A percentile compares a stretch with the other conserved stretches of the same genome.
Conservation (phyloP, 2,888 invertebrate genomes). For the Archips xylosteana region DNA sequence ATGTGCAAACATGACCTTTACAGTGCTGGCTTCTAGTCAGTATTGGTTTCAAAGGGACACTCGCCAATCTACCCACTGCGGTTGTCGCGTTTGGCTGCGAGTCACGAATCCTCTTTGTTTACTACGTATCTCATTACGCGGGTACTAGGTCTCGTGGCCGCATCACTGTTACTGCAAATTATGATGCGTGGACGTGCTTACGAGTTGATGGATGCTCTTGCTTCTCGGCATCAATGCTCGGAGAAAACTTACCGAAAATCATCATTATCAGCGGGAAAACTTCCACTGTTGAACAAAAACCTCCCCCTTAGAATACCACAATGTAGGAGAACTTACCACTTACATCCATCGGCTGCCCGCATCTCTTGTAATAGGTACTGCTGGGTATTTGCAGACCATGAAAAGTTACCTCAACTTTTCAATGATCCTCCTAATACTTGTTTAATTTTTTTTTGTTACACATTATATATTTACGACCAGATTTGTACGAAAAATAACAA, state of each 20-base stretch:
- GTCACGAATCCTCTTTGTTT: slow-evolving; percentile 33
- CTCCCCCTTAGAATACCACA: no score
- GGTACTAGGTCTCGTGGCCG: not conserved
- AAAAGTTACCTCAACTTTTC: no score
- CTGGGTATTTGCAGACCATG: no score
- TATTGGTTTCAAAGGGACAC: not conserved
- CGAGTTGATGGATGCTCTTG: not conserved
- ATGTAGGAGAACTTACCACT: no score
- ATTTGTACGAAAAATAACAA: no score
- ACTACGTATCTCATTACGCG: slow-evolving; percentile 12
- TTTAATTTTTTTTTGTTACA: no score
- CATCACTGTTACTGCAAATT: not conserved
- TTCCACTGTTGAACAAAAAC: no score
- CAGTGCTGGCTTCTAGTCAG: not conserved
- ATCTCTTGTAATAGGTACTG: no score
- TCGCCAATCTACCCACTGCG: not conserved
- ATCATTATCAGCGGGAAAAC: no score
- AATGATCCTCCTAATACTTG: no score
- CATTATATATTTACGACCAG: no score
- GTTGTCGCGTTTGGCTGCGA: slow-evolving; percentile 15
- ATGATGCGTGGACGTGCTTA: slow-evolving; percentile 1
- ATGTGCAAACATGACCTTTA: not conserved
- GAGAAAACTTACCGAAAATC: not conserved
- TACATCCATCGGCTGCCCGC: no score
- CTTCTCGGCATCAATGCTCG: not conserved